Base-by-base conservation (phyloP, 2,797 vertebrate genomes). In the Eulemur mongoz region DNA sequence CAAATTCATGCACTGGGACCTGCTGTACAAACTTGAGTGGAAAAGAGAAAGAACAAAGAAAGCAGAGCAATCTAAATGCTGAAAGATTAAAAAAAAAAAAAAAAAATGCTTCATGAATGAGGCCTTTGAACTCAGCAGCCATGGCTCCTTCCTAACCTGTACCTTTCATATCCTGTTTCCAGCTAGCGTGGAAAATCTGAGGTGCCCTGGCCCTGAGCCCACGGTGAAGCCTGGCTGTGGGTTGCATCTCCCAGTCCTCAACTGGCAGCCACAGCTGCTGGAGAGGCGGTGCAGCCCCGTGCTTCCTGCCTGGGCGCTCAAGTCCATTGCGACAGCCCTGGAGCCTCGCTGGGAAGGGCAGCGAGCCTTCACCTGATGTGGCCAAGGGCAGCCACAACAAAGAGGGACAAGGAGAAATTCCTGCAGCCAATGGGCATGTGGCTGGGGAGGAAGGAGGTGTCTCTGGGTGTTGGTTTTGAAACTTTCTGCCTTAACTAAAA, bases 401-500 rank as follows among this genome's bases (percentile, higher is more conserved):
- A 23, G n/a, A 67, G 40, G 12, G 61, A 30, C 59, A 93, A 25
- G 57, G 67, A 92, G 65, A 94, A 89, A 50, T 59, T 96, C 80
- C 92, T 97, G 96, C 89, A 93, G 79, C 52, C 67, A 80, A 85
- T 88, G 80, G 61, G 93, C 59, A 43, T 4, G 40, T 79, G 76
- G 67, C 83, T 48, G 1, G 0, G 93, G 90, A 91, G 75, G 40
- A 40, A 35, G 54, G 54, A 22, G 63, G 88, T 97, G 70, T 93
- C 79, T 89, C 96, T 20, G 45, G 70, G 69, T 0, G 87, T 93
- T 94, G 94, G 76, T 90, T 97, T 91, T 96, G 87, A 98, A 97
- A 95, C 30, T 87, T 93, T 96, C 59, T 96, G 91, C 93, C 91
- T 95, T 98, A 93, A 96, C 89, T 91, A 81, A 98, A 98, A 87